phyloP scores from a whole-genome alignment of 2,888 invertebrate species.

The Frankliniella intonsa region DNA sequence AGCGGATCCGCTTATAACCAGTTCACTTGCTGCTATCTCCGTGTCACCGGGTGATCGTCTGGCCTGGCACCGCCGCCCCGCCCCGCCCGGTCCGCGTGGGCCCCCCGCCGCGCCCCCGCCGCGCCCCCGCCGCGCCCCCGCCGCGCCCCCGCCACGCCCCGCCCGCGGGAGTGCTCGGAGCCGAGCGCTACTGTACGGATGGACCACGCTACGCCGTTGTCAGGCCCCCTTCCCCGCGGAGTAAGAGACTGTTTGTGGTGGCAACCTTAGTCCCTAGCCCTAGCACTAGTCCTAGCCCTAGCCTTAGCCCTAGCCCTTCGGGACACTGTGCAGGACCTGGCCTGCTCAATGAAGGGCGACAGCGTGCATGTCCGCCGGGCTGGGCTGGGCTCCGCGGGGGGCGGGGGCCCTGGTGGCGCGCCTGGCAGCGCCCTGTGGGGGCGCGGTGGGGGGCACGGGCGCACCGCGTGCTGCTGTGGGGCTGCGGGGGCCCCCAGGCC shows the following conservation, averaged over 20 bases:
- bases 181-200: not conserved
- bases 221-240: too few relatives aligned
- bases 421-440: not conserved
- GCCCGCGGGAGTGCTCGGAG: not conserved
- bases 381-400: not conserved
- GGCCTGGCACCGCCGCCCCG: not conserved
- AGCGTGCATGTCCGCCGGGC: not conserved
- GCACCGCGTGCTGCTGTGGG: not conserved
- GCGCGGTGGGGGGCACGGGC: not conserved
- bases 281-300: too few relatives aligned
- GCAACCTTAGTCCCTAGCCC: too few relatives aligned
- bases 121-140: not conserved
- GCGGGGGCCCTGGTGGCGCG: not conserved
- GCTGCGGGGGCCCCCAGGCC: not conserved
- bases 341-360: too few relatives aligned
- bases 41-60: slow-evolving; percentile 20
- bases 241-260: too few relatives aligned
- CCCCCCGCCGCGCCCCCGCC: not conserved
- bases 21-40: slow-evolving; percentile 22
- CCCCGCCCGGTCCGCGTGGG: not conserved
- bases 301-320: too few relatives aligned
- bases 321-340: too few relatives aligned
- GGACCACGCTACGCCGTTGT: too few relatives aligned
- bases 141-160: not conserved
- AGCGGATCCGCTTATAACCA: slow-evolving; percentile 11